These are phyloP conservation scores for Aleiodes testaceus DNA, from an alignment of 2,888 invertebrate genomes.

Conservation along the genomic window DNA sequence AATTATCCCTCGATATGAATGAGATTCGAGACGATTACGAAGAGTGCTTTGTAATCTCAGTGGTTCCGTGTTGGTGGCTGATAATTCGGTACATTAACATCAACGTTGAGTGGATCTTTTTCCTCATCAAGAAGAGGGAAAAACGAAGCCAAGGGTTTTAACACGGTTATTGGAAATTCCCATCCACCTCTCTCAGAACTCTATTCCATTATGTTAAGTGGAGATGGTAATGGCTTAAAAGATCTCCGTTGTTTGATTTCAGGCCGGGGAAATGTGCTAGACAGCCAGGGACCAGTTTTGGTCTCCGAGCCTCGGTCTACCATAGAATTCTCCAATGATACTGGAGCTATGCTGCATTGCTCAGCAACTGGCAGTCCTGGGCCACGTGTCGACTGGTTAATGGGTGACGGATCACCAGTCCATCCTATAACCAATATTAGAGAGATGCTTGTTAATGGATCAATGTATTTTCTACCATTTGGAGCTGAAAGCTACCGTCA, in stretches of 20 bases:
- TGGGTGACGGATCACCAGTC: conserved; percentile 81
- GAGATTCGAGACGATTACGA: no score
- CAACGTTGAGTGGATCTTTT: no score
- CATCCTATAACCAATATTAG: conserved; percentile 80
- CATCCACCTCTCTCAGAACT: no score
- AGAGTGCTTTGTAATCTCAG: no score
- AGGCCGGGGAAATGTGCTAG: conserved; percentile 71
- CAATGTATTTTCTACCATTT: conserved; percentile 90
- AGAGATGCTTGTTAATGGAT: conserved; percentile 86
- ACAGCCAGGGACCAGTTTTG: conserved; percentile 83
- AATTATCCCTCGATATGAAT: no score
- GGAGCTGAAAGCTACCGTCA: conserved; percentile 85
- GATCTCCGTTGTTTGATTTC: conserved; percentile 48
- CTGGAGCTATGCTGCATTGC: conserved; percentile 84
- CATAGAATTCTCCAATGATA: conserved; percentile 84
- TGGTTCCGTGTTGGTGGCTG: no score
- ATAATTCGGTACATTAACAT: no score
- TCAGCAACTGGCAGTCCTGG: conserved; percentile 85
- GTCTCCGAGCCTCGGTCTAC: conserved; percentile 84
- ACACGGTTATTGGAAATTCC: no score
- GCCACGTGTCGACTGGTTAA: conserved; percentile 86
- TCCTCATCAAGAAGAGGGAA: no score
- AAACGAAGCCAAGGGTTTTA: no score
- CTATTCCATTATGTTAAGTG: no score
- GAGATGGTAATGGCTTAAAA: no score